Conservation (phyloP, 2,797 vertebrate species). For the Kryptopterus vitreolus region DNA sequence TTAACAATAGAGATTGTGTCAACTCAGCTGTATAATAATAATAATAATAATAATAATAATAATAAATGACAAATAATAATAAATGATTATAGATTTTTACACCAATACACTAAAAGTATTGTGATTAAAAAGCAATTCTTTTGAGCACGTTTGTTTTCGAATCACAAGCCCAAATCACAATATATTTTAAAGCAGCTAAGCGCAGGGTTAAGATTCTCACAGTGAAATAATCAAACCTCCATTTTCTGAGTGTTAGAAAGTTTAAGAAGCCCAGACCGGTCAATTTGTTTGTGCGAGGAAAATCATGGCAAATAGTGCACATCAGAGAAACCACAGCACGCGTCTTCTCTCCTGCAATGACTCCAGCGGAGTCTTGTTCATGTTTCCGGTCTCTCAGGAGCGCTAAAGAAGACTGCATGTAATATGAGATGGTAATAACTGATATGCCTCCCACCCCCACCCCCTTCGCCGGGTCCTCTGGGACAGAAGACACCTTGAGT, state of each 20-base stretch:
- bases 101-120: neutral
- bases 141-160: neutral
- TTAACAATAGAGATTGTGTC: too few species aligned
- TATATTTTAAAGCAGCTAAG: slow-evolving; percentile 27
- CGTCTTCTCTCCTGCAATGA: neutral
- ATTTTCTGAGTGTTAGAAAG: slow-evolving; percentile 32
- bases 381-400: slow-evolving; percentile 18
- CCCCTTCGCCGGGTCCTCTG: slow-evolving; percentile 18
- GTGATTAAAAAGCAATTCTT: neutral
- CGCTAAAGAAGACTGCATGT: slow-evolving; percentile 22
- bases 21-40: too few species aligned
- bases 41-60: too few species aligned
- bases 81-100: too few species aligned
- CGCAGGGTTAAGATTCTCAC: slow-evolving; percentile 11
- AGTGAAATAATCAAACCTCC: slow-evolving; percentile 32
- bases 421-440: slow-evolving; percentile 53
- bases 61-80: too few species aligned
- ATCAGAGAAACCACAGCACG: slow-evolving; percentile 33
- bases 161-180: slow-evolving; percentile 13
- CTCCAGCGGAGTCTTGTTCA: neutral
- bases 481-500: slow-evolving; percentile 51
- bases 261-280: slow-evolving; percentile 27
- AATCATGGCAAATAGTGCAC: slow-evolving; percentile 41
- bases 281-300: slow-evolving; percentile 17
- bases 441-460: slow-evolving; percentile 27